Evolutionary conservation across 2,113 vertebrate genomes (phyloP).

Genomic region (Istiophorus platypterus): DNA sequence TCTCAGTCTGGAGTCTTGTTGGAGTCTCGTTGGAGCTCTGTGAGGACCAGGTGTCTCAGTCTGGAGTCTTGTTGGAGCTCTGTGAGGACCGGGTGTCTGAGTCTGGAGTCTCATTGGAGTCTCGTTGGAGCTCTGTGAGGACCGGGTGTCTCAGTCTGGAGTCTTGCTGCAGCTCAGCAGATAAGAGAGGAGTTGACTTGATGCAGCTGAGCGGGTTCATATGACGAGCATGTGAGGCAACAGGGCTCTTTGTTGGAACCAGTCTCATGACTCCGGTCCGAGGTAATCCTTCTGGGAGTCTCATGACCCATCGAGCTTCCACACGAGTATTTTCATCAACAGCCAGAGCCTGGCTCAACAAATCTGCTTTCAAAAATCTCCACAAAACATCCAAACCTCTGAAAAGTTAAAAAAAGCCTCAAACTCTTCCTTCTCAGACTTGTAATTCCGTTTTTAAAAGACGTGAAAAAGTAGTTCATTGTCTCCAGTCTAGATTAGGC

Average conservation of each 20-base stretch:
- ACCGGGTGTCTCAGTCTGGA: conserved; percentile 7
- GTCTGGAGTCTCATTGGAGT: not conserved
- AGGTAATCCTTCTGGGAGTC: conserved; percentile 89
- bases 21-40: not conserved
- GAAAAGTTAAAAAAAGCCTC: too few relatives aligned
- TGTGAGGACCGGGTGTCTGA: not conserved
- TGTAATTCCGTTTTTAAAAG: too few relatives aligned
- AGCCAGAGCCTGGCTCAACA: conserved; percentile 85
- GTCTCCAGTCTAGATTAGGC: too few relatives aligned
- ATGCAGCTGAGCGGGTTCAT: conserved; percentile 87
- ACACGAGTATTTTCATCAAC: conserved; percentile 87
- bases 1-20: not conserved
- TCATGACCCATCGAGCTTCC: conserved; percentile 87
- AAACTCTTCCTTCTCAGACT: too few relatives aligned
- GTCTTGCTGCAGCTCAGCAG: conserved; percentile 80
- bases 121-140: not conserved
- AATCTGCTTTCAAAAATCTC: conserved; percentile 86
- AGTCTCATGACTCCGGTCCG: conserved; percentile 89
- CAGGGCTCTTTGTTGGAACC: conserved; percentile 71
- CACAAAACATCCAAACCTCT: not conserved
- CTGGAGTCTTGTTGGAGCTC: not conserved
- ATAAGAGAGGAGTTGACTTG: conserved; percentile 84
- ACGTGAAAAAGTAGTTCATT: too few relatives aligned
- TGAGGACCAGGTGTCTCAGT: not conserved
- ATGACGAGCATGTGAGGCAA: conserved; percentile 83